Evolutionary conservation across 1,140 invertebrate genomes (phyloP), one percentile per base, ranked within the genome.

Genomic region (Scaptomyza hsui): DNA sequence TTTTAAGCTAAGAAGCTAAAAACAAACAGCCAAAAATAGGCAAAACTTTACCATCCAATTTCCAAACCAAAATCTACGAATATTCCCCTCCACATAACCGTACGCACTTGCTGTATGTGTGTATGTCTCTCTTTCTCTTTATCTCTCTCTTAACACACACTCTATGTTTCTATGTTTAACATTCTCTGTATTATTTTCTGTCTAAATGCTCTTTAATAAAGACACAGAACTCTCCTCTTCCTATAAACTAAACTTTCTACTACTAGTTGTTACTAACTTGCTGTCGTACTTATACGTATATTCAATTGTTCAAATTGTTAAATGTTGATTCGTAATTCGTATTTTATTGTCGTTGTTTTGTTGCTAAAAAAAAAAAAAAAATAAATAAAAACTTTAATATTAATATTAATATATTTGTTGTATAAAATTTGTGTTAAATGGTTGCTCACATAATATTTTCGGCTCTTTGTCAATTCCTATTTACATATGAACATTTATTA

Each of bases 261-360:
- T 60, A 67, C 48, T 86, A 80, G 74, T 59, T 88, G 71, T 88
- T 81, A 85, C 62, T 86, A 81, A 78, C 63, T 85, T 86, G 82
- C 74, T 86, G 82, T 88, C 78, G 67, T 88, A 81, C 48, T 81
- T 78, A 77, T 81, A 55, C 82, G 81, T 81, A 74, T 55, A 69
- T 52, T 65, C 26, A 64, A 71, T 37, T 65, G 63, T 86, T 62
- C 65, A 62, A 70, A 72, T 70, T 88, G 74, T 78, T 88, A 69
- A 74, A 65, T 81, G 75, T 82, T 83, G 37, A 73, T 80, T 80
- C 61, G 59, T 83, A 72, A 62, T 77, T 18, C 49, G 71, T 26
- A 55, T 63, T 70, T 49, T 52, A 59, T 63, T 69, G 65, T 73
- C 70, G 51, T 69, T 65, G 52, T 52, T 47, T 26, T 24, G 24